A percentile compares a stretch with the other conserved stretches of the same genome.
Evolutionary conservation across 2,888 invertebrate species (phyloP).

Genomic region (Portevinia maculata): DNA sequence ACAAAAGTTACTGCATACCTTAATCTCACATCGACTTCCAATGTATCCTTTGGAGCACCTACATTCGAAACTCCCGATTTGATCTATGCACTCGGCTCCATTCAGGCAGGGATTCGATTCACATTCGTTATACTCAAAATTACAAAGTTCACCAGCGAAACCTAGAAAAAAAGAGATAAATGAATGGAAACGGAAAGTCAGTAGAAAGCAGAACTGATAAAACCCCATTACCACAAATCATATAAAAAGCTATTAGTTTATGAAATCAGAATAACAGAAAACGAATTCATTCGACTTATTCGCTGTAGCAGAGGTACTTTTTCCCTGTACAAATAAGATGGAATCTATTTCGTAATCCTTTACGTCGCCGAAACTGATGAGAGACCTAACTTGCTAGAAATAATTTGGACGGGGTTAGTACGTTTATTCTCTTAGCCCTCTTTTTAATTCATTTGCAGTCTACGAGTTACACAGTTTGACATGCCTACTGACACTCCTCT

Average conservation of each 20-base stretch:
- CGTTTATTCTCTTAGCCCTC: too few relatives aligned
- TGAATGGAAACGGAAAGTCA: conserved; percentile 25
- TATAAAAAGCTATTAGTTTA: conserved; percentile 60
- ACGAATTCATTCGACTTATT: conserved; percentile 62
- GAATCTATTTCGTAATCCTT: background rate
- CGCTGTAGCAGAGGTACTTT: conserved; percentile 12
- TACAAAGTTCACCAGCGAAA: conserved; percentile 89
- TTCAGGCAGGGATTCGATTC: conserved; percentile 89
- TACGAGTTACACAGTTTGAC: too few relatives aligned
- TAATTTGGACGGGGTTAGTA: too few relatives aligned
- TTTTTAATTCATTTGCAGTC: too few relatives aligned
- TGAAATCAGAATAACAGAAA: conserved; percentile 56
- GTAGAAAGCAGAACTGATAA: conserved; percentile 41
- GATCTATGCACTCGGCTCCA: conserved; percentile 89
- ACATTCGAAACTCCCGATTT: conserved; percentile 87
- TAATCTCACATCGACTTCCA: conserved; percentile 88
- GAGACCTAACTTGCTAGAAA: too few relatives aligned
- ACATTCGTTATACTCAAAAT: conserved; percentile 90
- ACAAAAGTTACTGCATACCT: conserved; percentile 83
- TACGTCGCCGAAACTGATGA: background rate
- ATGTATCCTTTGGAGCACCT: conserved; percentile 88
- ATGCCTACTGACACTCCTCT: too few relatives aligned
- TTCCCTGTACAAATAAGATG: too few relatives aligned
- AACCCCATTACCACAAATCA: conserved; percentile 53
- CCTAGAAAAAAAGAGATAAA: conserved; percentile 82